phyloP scores from a whole-genome alignment of 2,797 vertebrate genomes.

The Columba guinea region DNA sequence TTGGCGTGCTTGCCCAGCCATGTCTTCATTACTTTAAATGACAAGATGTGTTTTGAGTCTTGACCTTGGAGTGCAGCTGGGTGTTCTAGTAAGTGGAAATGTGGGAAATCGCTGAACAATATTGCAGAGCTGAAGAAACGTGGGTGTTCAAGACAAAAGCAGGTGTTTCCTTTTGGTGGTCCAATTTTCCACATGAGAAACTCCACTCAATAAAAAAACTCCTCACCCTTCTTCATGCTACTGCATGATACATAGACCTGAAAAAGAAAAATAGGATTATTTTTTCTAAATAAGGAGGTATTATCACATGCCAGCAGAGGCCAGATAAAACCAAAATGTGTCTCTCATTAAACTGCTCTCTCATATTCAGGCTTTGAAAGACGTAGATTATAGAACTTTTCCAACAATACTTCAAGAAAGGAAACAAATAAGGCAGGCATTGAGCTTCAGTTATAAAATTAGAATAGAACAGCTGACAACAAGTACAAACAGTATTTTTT shows the following conservation, averaged over 20 bases:
- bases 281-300: neutral
- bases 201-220: slow-evolving; percentile 32
- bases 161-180: slow-evolving; percentile 75
- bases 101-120: slow-evolving; percentile 26
- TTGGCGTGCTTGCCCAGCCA: neutral
- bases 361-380: slow-evolving; percentile 1
- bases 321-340: slow-evolving; percentile 45
- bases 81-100: slow-evolving; percentile 46
- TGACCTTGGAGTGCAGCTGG: slow-evolving; percentile 56
- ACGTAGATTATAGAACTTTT: neutral
- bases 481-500: neutral
- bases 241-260: neutral
- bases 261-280: slow-evolving; percentile 6
- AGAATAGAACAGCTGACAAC: neutral
- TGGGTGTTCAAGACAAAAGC: slow-evolving; percentile 37
- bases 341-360: slow-evolving; percentile 29
- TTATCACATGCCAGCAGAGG: slow-evolving; percentile 14
- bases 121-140: slow-evolving; percentile 47
- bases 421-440: neutral
- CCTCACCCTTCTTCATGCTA: neutral
- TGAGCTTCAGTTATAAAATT: neutral
- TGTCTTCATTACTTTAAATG: neutral
- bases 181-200: slow-evolving; percentile 51
- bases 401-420: neutral
- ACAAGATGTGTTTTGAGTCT: neutral